Evolutionary conservation across 2,113 vertebrate species (phyloP).

Genomic region (Pantherophis guttatus): DNA sequence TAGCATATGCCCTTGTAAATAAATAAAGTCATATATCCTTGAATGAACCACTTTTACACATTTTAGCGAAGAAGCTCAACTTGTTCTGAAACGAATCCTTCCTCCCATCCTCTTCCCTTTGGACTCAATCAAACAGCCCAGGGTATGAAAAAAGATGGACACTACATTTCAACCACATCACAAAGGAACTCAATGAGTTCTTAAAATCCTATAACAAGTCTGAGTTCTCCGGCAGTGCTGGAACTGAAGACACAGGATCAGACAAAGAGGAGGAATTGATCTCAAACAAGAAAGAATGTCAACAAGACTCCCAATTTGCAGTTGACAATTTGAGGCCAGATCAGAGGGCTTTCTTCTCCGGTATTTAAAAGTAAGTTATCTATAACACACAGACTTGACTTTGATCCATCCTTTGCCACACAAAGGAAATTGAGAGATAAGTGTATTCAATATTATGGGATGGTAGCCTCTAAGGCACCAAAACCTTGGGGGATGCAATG

Average conservation of each 20-base stretch:
- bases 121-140: background rate
- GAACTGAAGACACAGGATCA: constrained; percentile 28
- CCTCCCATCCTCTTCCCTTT: background rate
- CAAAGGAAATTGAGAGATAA: constrained; percentile 46
- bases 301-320: constrained; percentile 35
- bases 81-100: background rate
- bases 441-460: constrained; percentile 44
- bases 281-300: constrained; percentile 46
- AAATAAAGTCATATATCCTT: background rate
- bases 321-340: constrained; percentile 41
- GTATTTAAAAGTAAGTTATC: constrained; percentile 55
- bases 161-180: constrained; percentile 16
- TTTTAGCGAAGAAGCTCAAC: background rate
- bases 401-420: constrained; percentile 44
- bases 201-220: constrained; percentile 31
- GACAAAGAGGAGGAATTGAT: constrained; percentile 4
- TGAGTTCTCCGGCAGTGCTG: constrained; percentile 20
- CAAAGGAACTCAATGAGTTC: constrained; percentile 25
- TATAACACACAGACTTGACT: constrained; percentile 45
- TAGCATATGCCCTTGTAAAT: background rate
- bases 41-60: background rate
- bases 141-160: background rate
- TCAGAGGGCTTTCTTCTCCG: constrained; percentile 45
- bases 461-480: constrained; percentile 28
- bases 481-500: constrained; percentile 29